Evolutionary conservation across 2,888 invertebrate species (phyloP).

Genomic region (Margaritifera margaritifera): DNA sequence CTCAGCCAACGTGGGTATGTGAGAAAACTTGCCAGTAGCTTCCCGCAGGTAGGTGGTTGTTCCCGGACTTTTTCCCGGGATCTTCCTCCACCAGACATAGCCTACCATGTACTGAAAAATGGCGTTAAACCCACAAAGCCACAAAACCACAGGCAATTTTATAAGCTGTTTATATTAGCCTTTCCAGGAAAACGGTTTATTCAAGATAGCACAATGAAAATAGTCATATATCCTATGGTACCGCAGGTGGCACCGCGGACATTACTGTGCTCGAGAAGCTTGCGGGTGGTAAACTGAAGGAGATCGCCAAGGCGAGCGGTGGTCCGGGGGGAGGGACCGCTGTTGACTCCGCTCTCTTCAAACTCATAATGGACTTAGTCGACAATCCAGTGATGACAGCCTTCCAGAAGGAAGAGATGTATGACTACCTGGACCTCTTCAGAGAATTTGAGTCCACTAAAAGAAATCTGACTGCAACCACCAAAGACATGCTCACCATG

Average conservation of each 20-base stretch:
- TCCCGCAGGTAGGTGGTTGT: too few species aligned
- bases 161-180: too few species aligned
- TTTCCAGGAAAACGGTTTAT: too few species aligned
- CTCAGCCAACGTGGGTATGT: too few species aligned
- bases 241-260: constrained; percentile 34
- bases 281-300: constrained; percentile 20
- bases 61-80: too few species aligned
- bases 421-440: constrained; percentile 25
- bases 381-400: constrained; percentile 21
- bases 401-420: constrained; percentile 18
- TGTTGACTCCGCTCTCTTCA: constrained; percentile 22
- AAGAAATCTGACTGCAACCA: constrained; percentile 4
- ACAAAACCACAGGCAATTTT: too few species aligned
- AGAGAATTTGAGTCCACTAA: constrained; percentile 35
- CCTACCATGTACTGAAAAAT: too few species aligned
- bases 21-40: too few species aligned
- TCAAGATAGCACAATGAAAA: too few species aligned
- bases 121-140: too few species aligned
- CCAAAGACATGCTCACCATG: constrained; percentile 3
- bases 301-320: constrained; percentile 26
- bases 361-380: constrained; percentile 17
- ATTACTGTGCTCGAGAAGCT: constrained; percentile 27
- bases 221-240: constrained; percentile 2
- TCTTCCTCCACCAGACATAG: too few species aligned
- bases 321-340: constrained; percentile 30